These are phyloP conservation scores for Gibbula magus DNA, from an alignment of 2,888 invertebrate species.

Conservation along the genomic window DNA sequence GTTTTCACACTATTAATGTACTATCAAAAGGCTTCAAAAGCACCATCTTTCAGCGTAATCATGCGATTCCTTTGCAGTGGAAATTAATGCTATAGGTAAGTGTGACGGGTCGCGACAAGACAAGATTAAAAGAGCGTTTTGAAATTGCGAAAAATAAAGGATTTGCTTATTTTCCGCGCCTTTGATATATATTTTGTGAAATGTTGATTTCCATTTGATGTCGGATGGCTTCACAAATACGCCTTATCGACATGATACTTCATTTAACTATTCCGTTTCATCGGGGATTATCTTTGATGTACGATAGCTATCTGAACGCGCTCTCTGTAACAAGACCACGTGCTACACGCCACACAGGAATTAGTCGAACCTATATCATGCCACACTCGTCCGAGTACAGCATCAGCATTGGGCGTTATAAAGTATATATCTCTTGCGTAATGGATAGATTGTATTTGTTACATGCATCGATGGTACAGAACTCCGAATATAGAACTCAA, in stretches of 20 bases:
- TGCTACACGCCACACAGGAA: too few species aligned
- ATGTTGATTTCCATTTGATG: not conserved
- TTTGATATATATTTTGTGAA: not conserved
- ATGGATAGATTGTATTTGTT: too few species aligned
- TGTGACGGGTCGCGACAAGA: not conserved
- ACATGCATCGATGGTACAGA: too few species aligned
- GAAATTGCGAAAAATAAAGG: not conserved
- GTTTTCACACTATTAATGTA: slow-evolving; percentile 20
- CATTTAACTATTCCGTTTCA: slow-evolving; percentile 11
- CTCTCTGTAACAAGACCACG: too few species aligned
- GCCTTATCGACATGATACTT: not conserved
- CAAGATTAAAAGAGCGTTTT: not conserved
- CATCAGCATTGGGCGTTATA: too few species aligned
- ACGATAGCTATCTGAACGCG: not conserved
- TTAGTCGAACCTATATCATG: too few species aligned
- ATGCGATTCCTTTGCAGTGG: slow-evolving; percentile 7
- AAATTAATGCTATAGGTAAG: not conserved
- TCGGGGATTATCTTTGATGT: not conserved
- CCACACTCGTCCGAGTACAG: too few species aligned
- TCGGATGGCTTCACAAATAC: not conserved
- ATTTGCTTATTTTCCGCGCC: not conserved
- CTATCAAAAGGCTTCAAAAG: slow-evolving; percentile 16
- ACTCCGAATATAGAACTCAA: too few species aligned
- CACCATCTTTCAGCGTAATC: not conserved
- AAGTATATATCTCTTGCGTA: too few species aligned